Evolutionary conservation across 1,140 invertebrate species (phyloP), one percentile per base, ranked within the genome.

Genomic region (Leptopilina boulardi): DNA sequence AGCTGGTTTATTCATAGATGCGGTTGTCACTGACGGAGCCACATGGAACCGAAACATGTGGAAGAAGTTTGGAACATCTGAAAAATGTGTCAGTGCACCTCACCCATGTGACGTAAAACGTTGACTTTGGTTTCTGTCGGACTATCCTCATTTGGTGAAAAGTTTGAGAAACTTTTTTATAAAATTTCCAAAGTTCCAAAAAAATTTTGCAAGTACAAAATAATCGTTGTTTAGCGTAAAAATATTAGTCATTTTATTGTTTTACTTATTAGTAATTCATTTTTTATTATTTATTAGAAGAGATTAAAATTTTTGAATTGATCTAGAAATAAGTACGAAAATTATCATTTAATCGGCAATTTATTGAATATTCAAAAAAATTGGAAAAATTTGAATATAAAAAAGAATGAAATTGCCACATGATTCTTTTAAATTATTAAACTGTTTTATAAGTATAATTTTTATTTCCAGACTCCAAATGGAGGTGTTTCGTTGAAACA

Each of bases 21-120:
- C 34, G 19, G 71, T 82, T 0, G 74, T 71, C 6, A 75, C 54
- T 18, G 78, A 80, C 70, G 78, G 74, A 4, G 74, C 78, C 1
- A 30, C 72, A n/a, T 80, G 78, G 78, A 82, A 82, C 71, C 18
- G 74, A 18, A 26, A 30, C 13, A 80, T 80, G 74, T 80, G 78
- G 78, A 77, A 75, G 9, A 19, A 51, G 6, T 82, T 80, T 75
- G 76, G 76, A 2, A 38, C 80, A 3, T 56, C 10, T 13, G 75
- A 74, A 13, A 21, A 74, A n/a, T 59, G 11, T 19, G 47, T 77
- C 1, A 77, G 72, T 30, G 38, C 11, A 54, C n/a, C 71, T 3
- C 72, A 77, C 59, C 34, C 38, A 13, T 11, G 26, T n/a, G 56
- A 77, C 18, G 10, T 6, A n/a, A 18, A 42, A 23, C 38, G 19